Evolutionary conservation across 2,797 vertebrate species (phyloP), one percentile per base, ranked within the genome.

Genomic region (Dicrostonyx torquatus): DNA sequence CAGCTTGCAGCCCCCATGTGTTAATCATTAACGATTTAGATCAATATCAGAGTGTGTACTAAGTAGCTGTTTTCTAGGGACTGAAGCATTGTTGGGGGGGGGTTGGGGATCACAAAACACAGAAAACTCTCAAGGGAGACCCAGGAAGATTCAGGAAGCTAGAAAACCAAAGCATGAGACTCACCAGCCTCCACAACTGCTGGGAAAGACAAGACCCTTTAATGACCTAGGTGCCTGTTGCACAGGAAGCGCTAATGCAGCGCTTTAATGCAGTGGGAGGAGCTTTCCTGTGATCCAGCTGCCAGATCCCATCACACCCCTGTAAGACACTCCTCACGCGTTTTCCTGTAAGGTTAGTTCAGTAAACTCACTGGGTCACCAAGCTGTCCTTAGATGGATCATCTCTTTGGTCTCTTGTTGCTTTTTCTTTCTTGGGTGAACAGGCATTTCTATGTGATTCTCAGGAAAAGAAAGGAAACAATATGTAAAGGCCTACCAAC

Each of bases 251-350:
- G 13, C 6, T 24, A 26, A 29, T 4, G 24, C 50, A 87, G 26
- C n/a, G n/a, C n/a, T n/a, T n/a, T n/a, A n/a, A n/a, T n/a, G n/a
- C n/a, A n/a, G n/a, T n/a, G n/a, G n/a, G 50, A 3, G 11, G 15
- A 43, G 10, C 3, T 12, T 29, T 73, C 18, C 37, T 58, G 37
- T 34, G 37, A 75, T 22, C 15, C 15, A 58, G 85, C 26, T 87
- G 37, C 37, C 26, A 0, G 17, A 72, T 26, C 8, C 0, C 0
- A 11, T 53, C n/a, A 6, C 34, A 73, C 13, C 5, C 1, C 37
- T 58, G 2, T 9, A 24, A 34, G 11, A 58, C 26, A 73, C 53
- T 70, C 22, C 24, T 70, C n/a, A 72, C 9, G 37, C 4, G 2
- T 37, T 8, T 5, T 26, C 18, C 29, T 68, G 31, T 9, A 11